phyloP scores from a whole-genome alignment of 2,797 vertebrate species.

The Tamandua tetradactyla region DNA sequence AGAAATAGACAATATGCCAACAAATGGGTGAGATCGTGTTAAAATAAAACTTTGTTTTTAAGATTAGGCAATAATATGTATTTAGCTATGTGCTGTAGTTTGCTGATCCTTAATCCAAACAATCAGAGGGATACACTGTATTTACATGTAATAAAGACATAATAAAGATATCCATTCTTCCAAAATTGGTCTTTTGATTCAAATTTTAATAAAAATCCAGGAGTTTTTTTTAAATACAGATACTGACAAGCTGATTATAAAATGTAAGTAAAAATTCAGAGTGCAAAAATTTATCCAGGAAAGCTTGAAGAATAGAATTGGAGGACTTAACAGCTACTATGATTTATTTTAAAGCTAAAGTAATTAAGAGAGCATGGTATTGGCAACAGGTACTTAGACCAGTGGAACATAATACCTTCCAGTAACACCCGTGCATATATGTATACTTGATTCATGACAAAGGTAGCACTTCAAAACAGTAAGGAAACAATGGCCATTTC shows the following conservation, averaged over 20 bases:
- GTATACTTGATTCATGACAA: neutral
- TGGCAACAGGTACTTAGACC: neutral
- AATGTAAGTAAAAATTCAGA: slow-evolving; percentile 30
- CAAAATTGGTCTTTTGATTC: neutral
- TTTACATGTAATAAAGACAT: neutral
- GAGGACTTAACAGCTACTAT: neutral
- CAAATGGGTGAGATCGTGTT: neutral
- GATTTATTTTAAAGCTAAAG: neutral
- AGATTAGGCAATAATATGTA: neutral
- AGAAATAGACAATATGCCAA: neutral
- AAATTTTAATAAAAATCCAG: slow-evolving; percentile 20
- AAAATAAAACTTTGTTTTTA: neutral
- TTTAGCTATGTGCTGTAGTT: neutral
- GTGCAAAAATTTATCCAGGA: neutral
- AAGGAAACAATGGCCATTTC: neutral
- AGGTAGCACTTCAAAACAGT: neutral
- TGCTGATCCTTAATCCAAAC: neutral
- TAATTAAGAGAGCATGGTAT: neutral
- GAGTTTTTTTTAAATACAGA: neutral
- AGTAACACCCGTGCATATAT: neutral
- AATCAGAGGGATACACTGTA: neutral
- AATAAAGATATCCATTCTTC: neutral
- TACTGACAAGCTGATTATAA: neutral
- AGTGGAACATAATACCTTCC: neutral
- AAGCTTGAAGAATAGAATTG: neutral